Base-by-base conservation (phyloP, 2,797 vertebrate species). In the Onychomys leucogaster region DNA sequence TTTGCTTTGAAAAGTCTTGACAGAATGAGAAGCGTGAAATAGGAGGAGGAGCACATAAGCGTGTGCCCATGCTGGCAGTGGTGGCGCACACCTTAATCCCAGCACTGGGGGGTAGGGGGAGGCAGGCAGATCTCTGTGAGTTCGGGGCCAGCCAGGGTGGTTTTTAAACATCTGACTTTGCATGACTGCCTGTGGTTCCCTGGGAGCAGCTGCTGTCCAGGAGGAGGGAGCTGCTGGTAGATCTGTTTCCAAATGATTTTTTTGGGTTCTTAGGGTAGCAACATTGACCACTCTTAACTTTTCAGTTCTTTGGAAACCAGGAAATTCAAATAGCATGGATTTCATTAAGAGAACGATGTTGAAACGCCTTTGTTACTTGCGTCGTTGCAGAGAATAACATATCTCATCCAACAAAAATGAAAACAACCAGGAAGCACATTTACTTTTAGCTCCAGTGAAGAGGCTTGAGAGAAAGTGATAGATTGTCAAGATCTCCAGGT, bases 311-410 rank as follows among this genome's bases (percentile, higher is more conserved):
- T 71, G 29, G 89, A 41, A 88, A 80, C n/a, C 69, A 71, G 67
- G 21, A 61, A 82, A 77, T 94, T 94, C 49, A 77, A 61, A 94
- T 67, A 85, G 23, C 59, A 87, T 84, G 25, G 57, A 61, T 92
- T 94, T 88, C 41, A 89, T 95, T 83, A 92, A 95, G n/a, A 82
- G 90, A 89, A 92, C 52, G 46, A 57, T 88, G 46, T 86, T 89
- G 91, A 91, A 91, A 87, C 65, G 57, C 37, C 59, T 11, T 83
- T 90, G 83, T 80, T 86, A 61, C 43, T 94, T 89, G 61, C 34
- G 41, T 81, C 8, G 25, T 46, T 46, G 21, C 71, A 77, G 92
- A 97, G 73, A 92, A 61, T 86, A 93, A 80, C 34, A 57, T 87
- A 52, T 65, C 34, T 93, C 73, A 77, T 86, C 57, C 92, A 84